phyloP scores from a whole-genome alignment of 2,113 vertebrate species.

The Odocoileus hemionus region DNA sequence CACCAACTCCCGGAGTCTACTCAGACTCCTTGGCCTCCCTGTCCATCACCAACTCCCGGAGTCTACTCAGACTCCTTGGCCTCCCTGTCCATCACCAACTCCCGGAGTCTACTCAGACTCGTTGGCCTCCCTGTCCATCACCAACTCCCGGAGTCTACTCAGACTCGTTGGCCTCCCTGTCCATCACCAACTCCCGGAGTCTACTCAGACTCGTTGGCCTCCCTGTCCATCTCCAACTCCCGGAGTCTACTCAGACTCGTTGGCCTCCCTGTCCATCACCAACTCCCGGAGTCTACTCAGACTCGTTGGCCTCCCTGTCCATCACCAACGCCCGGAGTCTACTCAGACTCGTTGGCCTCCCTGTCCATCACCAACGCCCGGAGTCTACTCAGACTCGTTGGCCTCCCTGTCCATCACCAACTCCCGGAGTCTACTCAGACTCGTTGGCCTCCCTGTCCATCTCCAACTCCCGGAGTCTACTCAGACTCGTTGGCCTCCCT shows the following conservation, averaged over 20 bases:
- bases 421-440: rapidly evolving
- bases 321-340: not conserved
- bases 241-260: not conserved
- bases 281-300: rapidly evolving
- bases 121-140: not conserved
- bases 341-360: not conserved
- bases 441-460: not conserved
- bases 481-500: too few species aligned
- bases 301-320: not conserved
- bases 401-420: too few species aligned
- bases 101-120: not conserved
- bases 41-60: not conserved
- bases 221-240: not conserved
- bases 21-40: too few species aligned
- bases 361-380: not conserved
- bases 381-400: not conserved
- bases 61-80: not conserved
- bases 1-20: not conserved
- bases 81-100: too few species aligned
- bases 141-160: not conserved
- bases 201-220: not conserved
- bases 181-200: not conserved
- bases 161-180: not conserved
- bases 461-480: not conserved
- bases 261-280: too few species aligned